Base-by-base conservation (phyloP, 2,113 vertebrate species). In the Elachura formosa region DNA sequence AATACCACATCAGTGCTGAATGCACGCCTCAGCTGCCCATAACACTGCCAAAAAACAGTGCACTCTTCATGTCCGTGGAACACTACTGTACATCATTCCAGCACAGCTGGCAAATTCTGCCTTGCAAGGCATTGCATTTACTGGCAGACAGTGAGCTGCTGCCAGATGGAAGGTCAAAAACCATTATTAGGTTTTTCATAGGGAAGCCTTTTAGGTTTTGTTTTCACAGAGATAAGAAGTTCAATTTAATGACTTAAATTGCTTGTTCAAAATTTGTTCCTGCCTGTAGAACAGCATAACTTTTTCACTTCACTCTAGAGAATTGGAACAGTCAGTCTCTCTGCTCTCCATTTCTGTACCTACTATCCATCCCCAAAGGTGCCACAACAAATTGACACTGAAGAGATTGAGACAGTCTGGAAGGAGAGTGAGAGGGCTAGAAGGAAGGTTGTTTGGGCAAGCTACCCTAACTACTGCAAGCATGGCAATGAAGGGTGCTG, bases 231-330 rank as follows among this genome's bases (percentile, higher is more conserved):
- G 79, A 80, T 67, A 76, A 56, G 51, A 85, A 84, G 48, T 79
- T 93, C 63, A 64, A 54, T 90, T 90, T 94, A 90, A 90, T 84
- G 59, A 66, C 82, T 74, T 78, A 74, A 88, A 82, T 79, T n/a
- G 36, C 43, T 77, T 81, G 11, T 67, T 51, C 0, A 13, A 48
- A 91, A 69, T 49, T 14, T 38, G 45, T 61, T 85, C 34, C 59
- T 84, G 48, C 61, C 33, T 45, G 62, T 51, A 79, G 61, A n/a
- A 25, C 40, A 56, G 49, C 25, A 92, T 61, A 93, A 68, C 31
- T 17, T 25, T 64, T 86, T 67, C 14, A 67, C 31, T 41, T 51
- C 46, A 73, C 36, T 51, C 73, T 26, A 56, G 36, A 78, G 36
- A 81, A 75, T 84, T 43, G 38, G 62, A 79, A 61, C 0, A 0